phyloP scores from a whole-genome alignment of 2,797 vertebrate species.

The Sphenodon punctatus region DNA sequence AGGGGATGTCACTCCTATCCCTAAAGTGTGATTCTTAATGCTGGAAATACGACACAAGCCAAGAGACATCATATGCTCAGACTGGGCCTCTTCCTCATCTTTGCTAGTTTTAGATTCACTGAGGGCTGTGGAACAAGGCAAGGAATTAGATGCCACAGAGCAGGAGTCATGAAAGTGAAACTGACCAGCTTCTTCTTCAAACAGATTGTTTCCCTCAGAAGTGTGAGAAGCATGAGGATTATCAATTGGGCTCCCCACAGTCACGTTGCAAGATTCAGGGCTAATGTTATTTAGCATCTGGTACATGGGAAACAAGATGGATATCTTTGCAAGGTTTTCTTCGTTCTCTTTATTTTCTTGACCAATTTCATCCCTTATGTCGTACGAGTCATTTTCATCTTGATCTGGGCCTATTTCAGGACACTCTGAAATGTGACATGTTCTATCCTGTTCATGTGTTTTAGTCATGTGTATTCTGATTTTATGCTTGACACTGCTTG shows the following conservation, averaged over 20 bases:
- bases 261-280: constrained; percentile 66
- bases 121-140: constrained; percentile 45
- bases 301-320: constrained; percentile 69
- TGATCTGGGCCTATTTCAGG: constrained; percentile 26
- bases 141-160: constrained; percentile 18
- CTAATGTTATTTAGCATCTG: constrained; percentile 73
- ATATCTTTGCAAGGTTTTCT: constrained; percentile 62
- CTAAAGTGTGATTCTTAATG: constrained; percentile 32
- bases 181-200: constrained; percentile 64
- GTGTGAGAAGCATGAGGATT: constrained; percentile 60
- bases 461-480: constrained; percentile 64
- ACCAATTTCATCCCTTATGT: constrained; percentile 52
- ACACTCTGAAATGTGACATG: not conserved
- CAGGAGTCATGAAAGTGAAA: constrained; percentile 65
- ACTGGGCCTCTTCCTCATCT: constrained; percentile 73
- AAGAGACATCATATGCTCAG: constrained; percentile 77
- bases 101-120: constrained; percentile 23
- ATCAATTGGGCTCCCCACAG: constrained; percentile 28
- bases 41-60: constrained; percentile 69
- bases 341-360: constrained; percentile 68
- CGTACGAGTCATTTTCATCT: constrained; percentile 20
- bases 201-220: constrained; percentile 75
- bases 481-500: constrained; percentile 64
- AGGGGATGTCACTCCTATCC: not conserved
- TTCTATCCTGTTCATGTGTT: constrained; percentile 12